phyloP scores from a whole-genome alignment of 2,797 vertebrate species.

The Pteropus rufus region DNA sequence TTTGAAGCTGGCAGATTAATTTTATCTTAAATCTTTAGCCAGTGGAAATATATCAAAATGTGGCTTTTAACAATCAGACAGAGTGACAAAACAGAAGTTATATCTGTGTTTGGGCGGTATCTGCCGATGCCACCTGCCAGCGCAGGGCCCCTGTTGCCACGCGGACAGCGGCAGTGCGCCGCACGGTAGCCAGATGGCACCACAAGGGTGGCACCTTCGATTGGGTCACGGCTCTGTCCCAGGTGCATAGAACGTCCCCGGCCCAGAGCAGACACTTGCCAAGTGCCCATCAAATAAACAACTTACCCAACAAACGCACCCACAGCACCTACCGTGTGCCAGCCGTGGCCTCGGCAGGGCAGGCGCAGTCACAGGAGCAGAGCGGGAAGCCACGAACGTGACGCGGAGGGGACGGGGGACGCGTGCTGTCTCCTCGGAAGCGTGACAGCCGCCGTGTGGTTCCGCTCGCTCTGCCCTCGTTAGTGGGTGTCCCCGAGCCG shows the following conservation, averaged over 20 bases:
- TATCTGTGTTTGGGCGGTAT: not conserved
- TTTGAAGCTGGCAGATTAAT: not conserved
- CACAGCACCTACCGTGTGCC: accelerated
- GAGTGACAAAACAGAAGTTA: not conserved
- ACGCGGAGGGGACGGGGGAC: accelerated
- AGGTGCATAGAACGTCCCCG: accelerated
- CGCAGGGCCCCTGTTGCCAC: not conserved
- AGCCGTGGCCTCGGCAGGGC: accelerated
- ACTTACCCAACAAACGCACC: accelerated
- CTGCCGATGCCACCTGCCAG: accelerated
- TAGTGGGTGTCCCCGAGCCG: not conserved
- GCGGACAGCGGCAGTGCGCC: accelerated
- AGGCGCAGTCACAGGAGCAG: accelerated
- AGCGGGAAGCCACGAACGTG: accelerated
- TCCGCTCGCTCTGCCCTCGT: not conserved
- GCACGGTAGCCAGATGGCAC: not conserved
- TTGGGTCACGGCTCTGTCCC: not conserved
- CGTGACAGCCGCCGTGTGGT: accelerated
- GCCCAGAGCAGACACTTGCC: accelerated
- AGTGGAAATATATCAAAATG: not conserved
- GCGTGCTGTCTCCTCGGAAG: not conserved
- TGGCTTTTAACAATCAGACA: not conserved
- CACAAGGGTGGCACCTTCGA: not conserved
- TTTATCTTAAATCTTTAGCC: not conserved
- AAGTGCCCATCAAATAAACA: accelerated